Evolutionary conservation across 2,797 vertebrate genomes (phyloP), one percentile per base, ranked within the genome.

Genomic region (Pangasius djambal): DNA sequence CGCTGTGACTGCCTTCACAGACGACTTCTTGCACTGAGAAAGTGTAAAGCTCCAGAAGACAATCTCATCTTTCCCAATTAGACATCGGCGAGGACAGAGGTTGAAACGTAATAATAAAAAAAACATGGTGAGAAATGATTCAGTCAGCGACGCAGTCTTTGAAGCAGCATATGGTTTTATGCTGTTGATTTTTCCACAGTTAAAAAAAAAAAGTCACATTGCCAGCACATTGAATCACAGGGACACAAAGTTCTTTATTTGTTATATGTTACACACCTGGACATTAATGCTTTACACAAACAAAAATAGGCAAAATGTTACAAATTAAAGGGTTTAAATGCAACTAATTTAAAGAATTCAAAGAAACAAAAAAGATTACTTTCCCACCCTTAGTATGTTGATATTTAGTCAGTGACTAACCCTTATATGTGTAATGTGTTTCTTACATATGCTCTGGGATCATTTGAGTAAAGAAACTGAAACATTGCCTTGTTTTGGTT

Each of bases 1-100:
- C 87, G 91, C 89, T 89, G 67, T 93, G 94, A 95, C 92, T 90
- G 91, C 88, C 92, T 96, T 96, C 95, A 70, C 88, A 88, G 79
- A 90, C 28, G 57, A 79, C 22, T 87, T 83, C 82, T 86, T 89
- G 78, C 86, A 86, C 74, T 48, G 59, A n/a, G 88, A 88, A 89
- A 40, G 48, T 48, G 88, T 81, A 77, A 85, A 86, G 59, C 50
- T 86, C 77, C 78, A 48, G 87, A 83, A 69, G 79, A 89, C 87
- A 57, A 90, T 86, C 69, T 89, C 83, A 89, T 90, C 87, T 63
- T 87, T 88, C 52, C 52, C 48, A 87, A 89, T 88, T 86, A 86
- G 82, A 89, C 31, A 57, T 50, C 13, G 22, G 31, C 20, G 31
- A 59, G 78, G 79, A 72, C 65, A 83, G 18, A 88, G 85, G 37